Conservation (phyloP, 2,888 invertebrate species). For the Acanthoscelides obtectus region DNA sequence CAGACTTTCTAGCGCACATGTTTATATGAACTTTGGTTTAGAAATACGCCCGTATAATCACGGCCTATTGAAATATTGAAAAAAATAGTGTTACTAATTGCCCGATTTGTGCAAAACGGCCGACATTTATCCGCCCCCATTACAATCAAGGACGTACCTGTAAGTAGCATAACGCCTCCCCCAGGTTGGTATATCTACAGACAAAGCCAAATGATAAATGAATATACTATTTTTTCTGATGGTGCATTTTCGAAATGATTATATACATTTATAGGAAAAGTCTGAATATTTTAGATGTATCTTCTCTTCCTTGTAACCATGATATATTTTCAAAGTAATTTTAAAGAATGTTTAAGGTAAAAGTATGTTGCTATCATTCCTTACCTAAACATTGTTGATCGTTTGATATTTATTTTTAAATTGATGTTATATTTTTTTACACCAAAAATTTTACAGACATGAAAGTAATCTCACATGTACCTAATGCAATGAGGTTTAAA, state of each 20-base stretch:
- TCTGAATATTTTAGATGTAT: slow-evolving; percentile 27
- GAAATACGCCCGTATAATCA: too few species aligned
- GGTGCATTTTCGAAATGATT: slow-evolving; percentile 7
- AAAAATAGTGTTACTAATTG: too few species aligned
- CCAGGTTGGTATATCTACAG: slow-evolving; percentile 24
- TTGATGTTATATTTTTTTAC: slow-evolving; percentile 24
- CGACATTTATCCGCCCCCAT: too few species aligned
- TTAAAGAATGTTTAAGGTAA: slow-evolving; percentile 52
- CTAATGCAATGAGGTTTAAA: neutral
- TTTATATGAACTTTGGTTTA: too few species aligned
- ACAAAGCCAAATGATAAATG: slow-evolving; percentile 13
- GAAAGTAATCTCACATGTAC: slow-evolving; percentile 10
- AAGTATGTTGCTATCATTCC: slow-evolving; percentile 47
- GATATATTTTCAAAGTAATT: slow-evolving; percentile 22
- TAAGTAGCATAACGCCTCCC: too few species aligned
- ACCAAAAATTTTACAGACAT: slow-evolving; percentile 11
- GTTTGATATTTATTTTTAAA: slow-evolving; percentile 24
- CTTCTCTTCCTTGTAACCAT: slow-evolving; percentile 33
- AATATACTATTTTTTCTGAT: slow-evolving; percentile 12
- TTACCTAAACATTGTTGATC: slow-evolving; percentile 47
- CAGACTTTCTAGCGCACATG: too few species aligned
- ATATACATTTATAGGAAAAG: slow-evolving; percentile 18
- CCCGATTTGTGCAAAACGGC: too few species aligned
- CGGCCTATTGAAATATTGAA: too few species aligned
- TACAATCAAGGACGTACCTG: too few species aligned